Base-by-base conservation (phyloP, 2,888 invertebrate genomes). In the Lasioglossum malachurum region DNA sequence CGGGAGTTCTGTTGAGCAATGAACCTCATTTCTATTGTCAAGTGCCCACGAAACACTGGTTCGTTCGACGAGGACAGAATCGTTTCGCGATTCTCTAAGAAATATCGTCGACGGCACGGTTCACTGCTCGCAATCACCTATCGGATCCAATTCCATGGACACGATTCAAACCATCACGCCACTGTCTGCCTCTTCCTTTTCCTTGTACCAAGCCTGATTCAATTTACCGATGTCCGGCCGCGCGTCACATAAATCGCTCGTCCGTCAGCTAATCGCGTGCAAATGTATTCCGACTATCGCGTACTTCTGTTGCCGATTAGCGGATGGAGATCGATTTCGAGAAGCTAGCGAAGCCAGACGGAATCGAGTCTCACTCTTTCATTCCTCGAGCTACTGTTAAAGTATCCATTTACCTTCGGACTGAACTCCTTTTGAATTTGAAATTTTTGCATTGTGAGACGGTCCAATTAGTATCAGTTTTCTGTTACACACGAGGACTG, bases 241-340 rank as follows among this genome's bases (percentile, higher is more conserved):
- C 35, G 12, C 41, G 23, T 23, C 69, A 12, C 69, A 35, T 69
- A 69, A 69, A 41, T 69, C 38, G 23, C 38, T 16, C 35, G 38
- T 69, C 38, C 41, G 69, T 73, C 73, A 27, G 27, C 44, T 73
- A 69, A 69, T 69, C 69, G 69, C 5, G 69, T 69, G 69, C 38
- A 69, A 69, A 69, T 69, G 3, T 69, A 69, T 69, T 69, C 69
- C 23, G 35, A n/a, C 69, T n/a, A 23, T 23, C 53, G 53, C 53
- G 53, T 53, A 23, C 3, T 53, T 10, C 53, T 53, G 53, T 53
- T 53, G 53, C 23, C 53, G 53, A 53, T 53, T 53, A 23, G 53
- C 53, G 53, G 3, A 53, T 7, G 53, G 8, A 53, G 8, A 53
- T 53, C 53, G 23, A 23, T 53, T 23, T n/a, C 53, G 23, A 53